Base-by-base conservation (phyloP, 2,797 vertebrate species). In the Cynopterus sphinx region DNA sequence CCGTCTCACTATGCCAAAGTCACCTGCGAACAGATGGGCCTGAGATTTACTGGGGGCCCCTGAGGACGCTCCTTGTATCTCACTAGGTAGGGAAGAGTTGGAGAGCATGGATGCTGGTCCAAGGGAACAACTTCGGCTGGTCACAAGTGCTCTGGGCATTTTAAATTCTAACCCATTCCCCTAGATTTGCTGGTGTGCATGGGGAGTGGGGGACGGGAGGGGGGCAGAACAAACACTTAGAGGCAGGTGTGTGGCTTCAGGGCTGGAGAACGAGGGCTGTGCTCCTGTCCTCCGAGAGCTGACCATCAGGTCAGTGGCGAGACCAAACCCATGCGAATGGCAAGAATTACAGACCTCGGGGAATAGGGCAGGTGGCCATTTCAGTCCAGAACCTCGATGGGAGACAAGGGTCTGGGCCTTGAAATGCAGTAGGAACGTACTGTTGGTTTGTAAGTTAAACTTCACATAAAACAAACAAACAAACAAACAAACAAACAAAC, bases 301-400 rank as follows among this genome's bases (percentile, higher is more conserved):
- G 1, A 24, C 9, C 17, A 36, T 28, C 0, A 1, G n/a, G 39
- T n/a, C 17, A 22, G 46, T 6, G 19, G 39, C 6, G 31, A 9
- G 53, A 67, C 74, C 83, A 84, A 55, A 73, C 21, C 13, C 43
- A 3, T 0, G 0, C 1, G 26, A 31, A 82, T 3, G 51, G 61
- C 39, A 7, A 28, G 46, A 28, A 87, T 21, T 0, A 21, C 6
- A 2, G 53, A n/a, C 12, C 43, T 7, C 12, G 12, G 41, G 86
- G 61, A 61, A 33, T 0, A 15, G 33, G 78, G 36, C 0, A 51
- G 61, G 6, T 41, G 59, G 26, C 33, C 16, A 9, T 43, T 73
- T 17, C 61, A 36, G 6, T 10, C 17, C 3, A n/a, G 67, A 82
- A n/a, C 36, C 9, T 68, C 0, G 1, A n/a, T 21, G n/a, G 84